A percentile compares a stretch with the other conserved stretches of the same genome.
phyloP scores from a whole-genome alignment of 2,113 vertebrate species.

The Sciurus niger region DNA sequence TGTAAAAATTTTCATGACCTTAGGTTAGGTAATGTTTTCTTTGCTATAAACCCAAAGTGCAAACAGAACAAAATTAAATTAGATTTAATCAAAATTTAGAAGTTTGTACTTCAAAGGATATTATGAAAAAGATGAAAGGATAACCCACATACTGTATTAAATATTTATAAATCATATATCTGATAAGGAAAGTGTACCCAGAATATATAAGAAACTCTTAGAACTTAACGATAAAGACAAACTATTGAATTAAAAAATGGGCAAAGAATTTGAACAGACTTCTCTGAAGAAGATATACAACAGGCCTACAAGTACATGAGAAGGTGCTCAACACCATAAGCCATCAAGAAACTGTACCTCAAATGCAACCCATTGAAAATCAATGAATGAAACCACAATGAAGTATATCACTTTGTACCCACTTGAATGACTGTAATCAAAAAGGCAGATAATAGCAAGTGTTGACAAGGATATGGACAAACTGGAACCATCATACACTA shows the following conservation, averaged over 20 bases:
- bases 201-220: background rate
- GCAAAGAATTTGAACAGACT: background rate
- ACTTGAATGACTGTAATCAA: background rate
- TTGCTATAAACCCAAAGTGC: background rate
- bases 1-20: background rate
- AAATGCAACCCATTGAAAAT: background rate
- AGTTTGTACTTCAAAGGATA: background rate
- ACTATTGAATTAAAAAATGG: background rate
- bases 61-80: background rate
- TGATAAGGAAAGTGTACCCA: background rate
- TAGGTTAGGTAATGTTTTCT: constrained; percentile 32
- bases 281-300: constrained; percentile 7
- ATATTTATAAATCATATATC: background rate
- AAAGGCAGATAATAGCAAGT: background rate
- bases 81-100: constrained; percentile 37
- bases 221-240: background rate
- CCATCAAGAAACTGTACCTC: background rate
- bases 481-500: background rate
- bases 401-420: background rate
- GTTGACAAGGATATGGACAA: background rate
- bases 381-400: background rate
- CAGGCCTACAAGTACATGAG: background rate
- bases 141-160: background rate
- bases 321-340: background rate
- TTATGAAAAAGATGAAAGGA: background rate